A percentile compares a stretch with the other conserved stretches of the same genome.
Conservation (phyloP, 2,113 vertebrate species). For the Hydrochoerus hydrochaeris region DNA sequence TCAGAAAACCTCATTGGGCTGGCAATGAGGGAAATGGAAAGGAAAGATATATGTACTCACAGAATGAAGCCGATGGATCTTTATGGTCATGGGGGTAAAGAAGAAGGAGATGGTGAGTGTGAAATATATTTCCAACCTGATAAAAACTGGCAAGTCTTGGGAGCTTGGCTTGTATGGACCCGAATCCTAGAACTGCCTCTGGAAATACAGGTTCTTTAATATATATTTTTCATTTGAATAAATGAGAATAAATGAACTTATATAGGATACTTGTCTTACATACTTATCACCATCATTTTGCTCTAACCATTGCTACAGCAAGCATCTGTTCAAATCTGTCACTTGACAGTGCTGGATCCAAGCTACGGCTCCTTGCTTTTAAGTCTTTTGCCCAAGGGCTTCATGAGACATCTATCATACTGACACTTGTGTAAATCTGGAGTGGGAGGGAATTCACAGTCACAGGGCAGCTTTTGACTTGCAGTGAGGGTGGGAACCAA, state of each 20-base stretch:
- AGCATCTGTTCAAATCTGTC: background rate
- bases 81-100: background rate
- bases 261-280: background rate
- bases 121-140: background rate
- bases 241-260: background rate
- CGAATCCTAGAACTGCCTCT: background rate
- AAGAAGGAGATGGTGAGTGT: background rate
- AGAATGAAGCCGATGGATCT: background rate
- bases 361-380: background rate
- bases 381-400: background rate
- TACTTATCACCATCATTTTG: background rate
- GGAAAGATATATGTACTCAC: background rate
- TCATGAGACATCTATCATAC: background rate
- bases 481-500: background rate
- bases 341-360: background rate
- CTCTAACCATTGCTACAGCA: background rate
- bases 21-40: background rate
- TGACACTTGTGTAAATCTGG: background rate
- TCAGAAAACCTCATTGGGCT: background rate
- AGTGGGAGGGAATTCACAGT: conserved; percentile 24
- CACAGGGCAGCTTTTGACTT: background rate
- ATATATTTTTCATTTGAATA: conserved; percentile 25
- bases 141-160: background rate
- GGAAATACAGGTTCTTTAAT: background rate
- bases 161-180: background rate